Base-by-base conservation (phyloP, 2,888 invertebrate genomes). In the Ophonus ardosiacus region DNA sequence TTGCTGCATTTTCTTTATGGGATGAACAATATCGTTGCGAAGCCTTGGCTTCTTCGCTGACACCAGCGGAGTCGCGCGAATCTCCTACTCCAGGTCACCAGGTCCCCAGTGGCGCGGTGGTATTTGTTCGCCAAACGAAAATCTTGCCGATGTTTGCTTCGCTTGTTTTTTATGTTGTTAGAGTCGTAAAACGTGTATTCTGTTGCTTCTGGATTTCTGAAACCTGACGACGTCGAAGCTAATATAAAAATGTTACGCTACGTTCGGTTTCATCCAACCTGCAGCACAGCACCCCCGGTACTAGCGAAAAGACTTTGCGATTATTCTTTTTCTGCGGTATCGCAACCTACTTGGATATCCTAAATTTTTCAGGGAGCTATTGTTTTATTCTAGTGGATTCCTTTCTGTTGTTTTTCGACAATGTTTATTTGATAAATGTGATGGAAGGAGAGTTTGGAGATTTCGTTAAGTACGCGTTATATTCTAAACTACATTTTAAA, bases 101-200 rank as follows among this genome's bases (percentile, higher is more conserved):
- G 40, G 81, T 81, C 81, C 81, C 81, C 31, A 18, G 81, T 43
- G 81, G 13, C 81, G 51, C n/a, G 21, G 17, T 61, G 81, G 81
- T 81, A 81, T 81, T 81, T 81, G 81, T 81, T 81, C 68, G 81
- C 31, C 61, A 81, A 81, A 51, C 68, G 71, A 81, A 81, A 81
- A 68, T 68, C 71, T 71, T 81, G 68, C 68, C 56, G 71, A 71
- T 81, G 81, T 81, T 81, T 81, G 81, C 57, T 81, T 68, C 81
- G 68, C 71, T 81, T 81, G 81, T 81, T 81, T 81, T 81, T 81
- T 81, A 81, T 71, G 81, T 71, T 68, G 81, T 81, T 81, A 43
- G 56, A 68, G 21, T 81, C 81, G 81, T 81, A 81, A 81, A 81
- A 81, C 81, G 81, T 81, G 81, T 68, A 81, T 81, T 81, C 81